Evolutionary conservation across 2,797 vertebrate genomes (phyloP).

Genomic region (Melopsittacus undulatus): DNA sequence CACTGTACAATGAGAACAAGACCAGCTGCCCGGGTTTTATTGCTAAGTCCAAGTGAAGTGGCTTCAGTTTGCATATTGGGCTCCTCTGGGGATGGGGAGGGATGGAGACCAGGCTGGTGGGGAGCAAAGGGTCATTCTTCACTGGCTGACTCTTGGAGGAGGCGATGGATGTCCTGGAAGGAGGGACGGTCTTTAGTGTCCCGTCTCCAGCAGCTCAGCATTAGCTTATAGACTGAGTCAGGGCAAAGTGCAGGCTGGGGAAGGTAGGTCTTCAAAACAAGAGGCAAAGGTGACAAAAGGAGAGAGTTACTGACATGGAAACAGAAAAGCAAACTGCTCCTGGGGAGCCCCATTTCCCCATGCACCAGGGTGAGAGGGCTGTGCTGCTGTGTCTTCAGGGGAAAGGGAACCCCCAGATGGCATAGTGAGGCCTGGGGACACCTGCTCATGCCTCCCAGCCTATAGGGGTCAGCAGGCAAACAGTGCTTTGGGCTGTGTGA

Average conservation of each 20-base stretch:
- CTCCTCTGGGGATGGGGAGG: slow-evolving; percentile 4
- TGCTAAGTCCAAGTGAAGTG: slow-evolving; percentile 57
- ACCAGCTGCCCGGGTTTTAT: slow-evolving; percentile 8
- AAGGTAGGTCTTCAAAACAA: slow-evolving; percentile 87
- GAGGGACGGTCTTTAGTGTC: slow-evolving; percentile 92
- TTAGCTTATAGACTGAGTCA: slow-evolving; percentile 93
- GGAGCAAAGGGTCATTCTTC: slow-evolving; percentile 61
- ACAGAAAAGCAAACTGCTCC: neutral
- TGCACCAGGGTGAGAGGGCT: fast-evolving
- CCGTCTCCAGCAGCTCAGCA: slow-evolving; percentile 97
- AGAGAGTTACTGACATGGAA: neutral
- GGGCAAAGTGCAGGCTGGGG: slow-evolving; percentile 92
- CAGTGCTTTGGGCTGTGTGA: neutral
- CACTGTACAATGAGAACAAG: slow-evolving; percentile 57
- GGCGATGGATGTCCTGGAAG: slow-evolving; percentile 91
- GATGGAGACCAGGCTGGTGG: neutral
- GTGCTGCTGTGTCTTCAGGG: neutral
- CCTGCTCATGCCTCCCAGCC: neutral
- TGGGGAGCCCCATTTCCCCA: neutral
- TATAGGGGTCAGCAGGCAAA: neutral
- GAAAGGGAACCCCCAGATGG: neutral
- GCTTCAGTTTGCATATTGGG: slow-evolving; percentile 25
- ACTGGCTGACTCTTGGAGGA: slow-evolving; percentile 82
- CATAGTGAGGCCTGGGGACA: neutral
- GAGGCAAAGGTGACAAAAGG: neutral